A percentile compares a stretch with the other conserved stretches of the same genome.
Evolutionary conservation across 2,888 invertebrate species (phyloP).

Genomic region (Dexiosoma caninum): DNA sequence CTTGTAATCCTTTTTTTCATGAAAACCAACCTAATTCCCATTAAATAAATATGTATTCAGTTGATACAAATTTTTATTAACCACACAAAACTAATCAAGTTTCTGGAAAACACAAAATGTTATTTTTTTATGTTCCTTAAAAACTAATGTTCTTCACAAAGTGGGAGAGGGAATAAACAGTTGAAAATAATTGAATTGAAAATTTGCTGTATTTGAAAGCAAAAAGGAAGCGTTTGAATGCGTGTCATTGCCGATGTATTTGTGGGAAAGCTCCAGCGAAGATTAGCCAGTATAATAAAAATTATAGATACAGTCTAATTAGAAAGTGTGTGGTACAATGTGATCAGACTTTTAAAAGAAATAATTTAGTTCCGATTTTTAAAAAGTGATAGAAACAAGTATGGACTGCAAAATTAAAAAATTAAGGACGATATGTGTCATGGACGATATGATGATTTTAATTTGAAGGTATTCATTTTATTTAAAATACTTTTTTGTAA

Average conservation of each 20-base stretch:
- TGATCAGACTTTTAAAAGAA: conserved; percentile 20
- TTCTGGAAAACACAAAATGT: background rate
- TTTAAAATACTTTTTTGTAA: too few species aligned
- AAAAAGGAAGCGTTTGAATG: conserved; percentile 17
- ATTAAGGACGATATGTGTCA: too few species aligned
- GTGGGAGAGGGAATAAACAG: background rate
- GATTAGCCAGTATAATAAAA: conserved; percentile 70
- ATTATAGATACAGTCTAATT: conserved; percentile 76
- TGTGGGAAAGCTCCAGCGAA: conserved; percentile 25
- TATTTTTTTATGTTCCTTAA: background rate
- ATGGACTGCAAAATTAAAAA: too few species aligned
- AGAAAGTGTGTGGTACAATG: conserved; percentile 67
- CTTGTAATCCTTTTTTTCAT: conserved; percentile 7
- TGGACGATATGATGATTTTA: too few species aligned
- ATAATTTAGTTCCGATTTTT: background rate
- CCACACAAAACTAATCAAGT: conserved; percentile 40
- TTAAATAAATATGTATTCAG: conserved; percentile 39
- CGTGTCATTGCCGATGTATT: conserved; percentile 11
- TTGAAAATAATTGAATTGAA: conserved; percentile 51
- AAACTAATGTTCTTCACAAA: conserved; percentile 20
- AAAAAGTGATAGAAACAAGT: background rate
- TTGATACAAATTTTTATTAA: conserved; percentile 28
- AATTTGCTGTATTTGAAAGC: background rate
- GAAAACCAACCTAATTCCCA: background rate
- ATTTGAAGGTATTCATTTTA: too few species aligned